Conservation (phyloP, 1,140 invertebrate species). For the Steinernema khuongi region DNA sequence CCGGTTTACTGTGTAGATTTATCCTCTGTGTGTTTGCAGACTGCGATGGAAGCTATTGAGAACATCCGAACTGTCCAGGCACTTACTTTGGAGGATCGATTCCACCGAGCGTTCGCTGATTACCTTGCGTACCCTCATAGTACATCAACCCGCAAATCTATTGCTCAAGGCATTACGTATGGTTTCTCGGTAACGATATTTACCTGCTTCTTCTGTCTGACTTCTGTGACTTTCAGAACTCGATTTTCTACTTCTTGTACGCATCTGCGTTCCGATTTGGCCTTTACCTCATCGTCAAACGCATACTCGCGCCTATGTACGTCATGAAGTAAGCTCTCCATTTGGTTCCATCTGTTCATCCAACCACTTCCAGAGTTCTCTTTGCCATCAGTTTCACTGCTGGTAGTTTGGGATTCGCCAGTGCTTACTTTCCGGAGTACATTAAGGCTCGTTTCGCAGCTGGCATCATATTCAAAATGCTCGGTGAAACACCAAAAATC, state of each 20-base stretch:
- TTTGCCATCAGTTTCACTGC: constrained; percentile 54
- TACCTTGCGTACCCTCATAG: constrained; percentile 34
- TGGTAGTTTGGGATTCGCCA: constrained; percentile 55
- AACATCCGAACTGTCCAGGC: constrained; percentile 43
- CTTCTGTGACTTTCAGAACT: constrained; percentile 57
- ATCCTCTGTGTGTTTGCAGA: constrained; percentile 52
- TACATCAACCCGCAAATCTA: constrained; percentile 27
- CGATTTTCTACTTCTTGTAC: constrained; percentile 61
- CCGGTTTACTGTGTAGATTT: constrained; percentile 59
- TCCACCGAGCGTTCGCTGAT: constrained; percentile 28
- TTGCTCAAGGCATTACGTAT: constrained; percentile 27
- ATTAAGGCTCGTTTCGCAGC: constrained; percentile 60
- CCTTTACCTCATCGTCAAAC: constrained; percentile 57
- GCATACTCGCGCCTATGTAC: constrained; percentile 49
- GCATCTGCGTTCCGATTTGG: constrained; percentile 63
- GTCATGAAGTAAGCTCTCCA: constrained; percentile 49
- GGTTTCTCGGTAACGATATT: not conserved
- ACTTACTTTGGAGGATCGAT: constrained; percentile 31
- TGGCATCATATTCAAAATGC: constrained; percentile 60
- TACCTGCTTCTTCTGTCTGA: constrained; percentile 35
- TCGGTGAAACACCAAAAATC: constrained; percentile 57
- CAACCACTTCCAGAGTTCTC: constrained; percentile 37
- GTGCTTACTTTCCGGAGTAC: constrained; percentile 61
- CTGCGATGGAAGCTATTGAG: constrained; percentile 41
- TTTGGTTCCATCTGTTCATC: not conserved